These are phyloP conservation scores for Hirudo medicinalis DNA, from an alignment of 1,140 invertebrate species.

Conservation along the genomic window DNA sequence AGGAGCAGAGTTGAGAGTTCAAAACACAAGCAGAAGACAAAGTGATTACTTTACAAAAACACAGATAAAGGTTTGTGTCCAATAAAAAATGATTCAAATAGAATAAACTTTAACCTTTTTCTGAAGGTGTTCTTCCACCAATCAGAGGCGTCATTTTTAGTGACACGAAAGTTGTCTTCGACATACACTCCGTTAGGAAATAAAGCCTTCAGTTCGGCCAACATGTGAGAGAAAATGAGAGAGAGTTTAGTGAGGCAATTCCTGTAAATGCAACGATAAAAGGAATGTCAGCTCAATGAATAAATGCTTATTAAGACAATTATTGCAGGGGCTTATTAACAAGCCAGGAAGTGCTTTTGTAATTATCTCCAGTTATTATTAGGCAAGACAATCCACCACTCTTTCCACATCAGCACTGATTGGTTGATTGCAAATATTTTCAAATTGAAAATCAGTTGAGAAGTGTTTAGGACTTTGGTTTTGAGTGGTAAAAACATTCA, in stretches of 20 bases:
- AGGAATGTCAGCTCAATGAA: no score
- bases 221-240: conserved; percentile 98
- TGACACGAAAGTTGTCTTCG: conserved; percentile 94
- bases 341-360: no score
- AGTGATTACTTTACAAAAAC: neutral
- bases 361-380: no score
- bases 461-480: no score
- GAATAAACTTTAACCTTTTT: conserved; percentile 11
- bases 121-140: conserved; percentile 58
- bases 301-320: no score
- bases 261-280: conserved; percentile 44
- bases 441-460: no score
- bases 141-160: conserved; percentile 94
- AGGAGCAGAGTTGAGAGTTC: neutral
- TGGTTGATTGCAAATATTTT: no score
- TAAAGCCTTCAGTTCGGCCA: conserved; percentile 92
- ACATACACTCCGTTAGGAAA: conserved; percentile 87
- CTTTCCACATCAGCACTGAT: no score
- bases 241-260: conserved; percentile 92
- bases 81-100: neutral
- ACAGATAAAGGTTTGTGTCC: neutral
- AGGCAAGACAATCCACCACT: no score
- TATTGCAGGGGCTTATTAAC: no score
- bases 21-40: neutral
- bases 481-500: no score